Conservation (phyloP, 2,888 invertebrate genomes). For the Plagodis pulveraria region DNA sequence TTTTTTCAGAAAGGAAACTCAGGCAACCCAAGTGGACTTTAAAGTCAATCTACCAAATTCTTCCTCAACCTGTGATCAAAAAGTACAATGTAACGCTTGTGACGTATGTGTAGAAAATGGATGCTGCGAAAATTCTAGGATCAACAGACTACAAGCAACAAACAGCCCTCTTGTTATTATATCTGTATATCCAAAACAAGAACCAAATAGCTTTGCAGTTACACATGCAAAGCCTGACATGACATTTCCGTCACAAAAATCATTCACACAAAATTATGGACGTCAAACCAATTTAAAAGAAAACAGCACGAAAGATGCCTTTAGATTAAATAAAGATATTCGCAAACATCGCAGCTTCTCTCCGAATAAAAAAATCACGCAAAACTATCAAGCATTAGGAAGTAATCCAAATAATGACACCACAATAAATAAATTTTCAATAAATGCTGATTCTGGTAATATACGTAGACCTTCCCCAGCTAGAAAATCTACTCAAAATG, state of each 20-base stretch:
- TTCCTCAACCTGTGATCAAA: conserved; percentile 44
- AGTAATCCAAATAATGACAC: not conserved
- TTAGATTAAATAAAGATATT: not conserved
- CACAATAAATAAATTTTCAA: not conserved
- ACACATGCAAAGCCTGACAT: not conserved
- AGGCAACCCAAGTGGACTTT: conserved; percentile 66
- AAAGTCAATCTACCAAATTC: conserved; percentile 33
- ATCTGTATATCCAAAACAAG: conserved; percentile 68
- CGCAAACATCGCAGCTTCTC: not conserved
- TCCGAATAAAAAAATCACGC: not conserved
- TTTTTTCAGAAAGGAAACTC: conserved; percentile 50
- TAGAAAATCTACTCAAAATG: not conserved
- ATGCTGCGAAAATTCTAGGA: conserved; percentile 25
- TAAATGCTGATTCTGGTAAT: not conserved
- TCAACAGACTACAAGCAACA: conserved; percentile 38
- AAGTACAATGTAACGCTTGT: conserved; percentile 14
- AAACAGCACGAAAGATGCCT: not conserved
- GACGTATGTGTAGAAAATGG: conserved; percentile 20
- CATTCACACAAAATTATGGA: not conserved
- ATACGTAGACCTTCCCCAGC: not conserved
- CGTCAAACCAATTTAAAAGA: not conserved
- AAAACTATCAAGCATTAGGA: conserved; percentile 1
- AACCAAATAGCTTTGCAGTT: not conserved
- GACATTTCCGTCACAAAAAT: not conserved
- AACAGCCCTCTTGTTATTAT: conserved; percentile 70